Evolutionary conservation across 1,140 invertebrate genomes (phyloP), one percentile per base, ranked within the genome.

Genomic region (Brachionus rubens): DNA sequence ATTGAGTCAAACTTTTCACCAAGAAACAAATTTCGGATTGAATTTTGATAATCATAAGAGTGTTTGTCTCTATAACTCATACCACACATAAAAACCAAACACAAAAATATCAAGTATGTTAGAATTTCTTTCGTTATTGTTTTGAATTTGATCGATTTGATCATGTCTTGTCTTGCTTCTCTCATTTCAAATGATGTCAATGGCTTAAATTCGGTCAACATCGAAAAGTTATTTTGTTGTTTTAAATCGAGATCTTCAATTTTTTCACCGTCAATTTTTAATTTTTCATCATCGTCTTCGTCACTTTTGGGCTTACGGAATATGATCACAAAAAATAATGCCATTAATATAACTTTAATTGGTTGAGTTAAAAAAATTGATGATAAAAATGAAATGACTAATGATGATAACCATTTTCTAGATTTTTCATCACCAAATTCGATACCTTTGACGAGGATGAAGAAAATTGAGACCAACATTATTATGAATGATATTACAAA

Each of bases 301-400:
- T 86, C 83, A 30, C 82, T 82, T 19, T 83, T 81, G 0, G 86
- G 83, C 59, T 85, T 85, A 78, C 86, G 87, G 68, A 85, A 82
- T 21, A 88, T 79, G 65, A 86, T 79, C 2, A 86, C 85, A 36
- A 87, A 81, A 28, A 88, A 79, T 47, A 87, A 82, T 0, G 87
- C 86, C 30, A 84, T 79, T 21, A 87, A 77, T 79, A 87, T 82
- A 28, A 70, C 86, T 83, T 88, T 88, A 36, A 88, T 83, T 12
- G 87, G 87, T 78, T 88, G 87, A 24, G 87, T 88, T 26, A 88
- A 78, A 70, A 88, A 83, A 12, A 88, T 81, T 0, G 86, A 87
- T 50, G 83, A 82, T 75, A 88, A 84, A 81, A 88, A 87, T 2
- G 87, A 87, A 4, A 87, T 81, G 41, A 88, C 70, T 75, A 88